phyloP scores from a whole-genome alignment of 1,140 invertebrate genomes.

The Drosophila busckii region DNA sequence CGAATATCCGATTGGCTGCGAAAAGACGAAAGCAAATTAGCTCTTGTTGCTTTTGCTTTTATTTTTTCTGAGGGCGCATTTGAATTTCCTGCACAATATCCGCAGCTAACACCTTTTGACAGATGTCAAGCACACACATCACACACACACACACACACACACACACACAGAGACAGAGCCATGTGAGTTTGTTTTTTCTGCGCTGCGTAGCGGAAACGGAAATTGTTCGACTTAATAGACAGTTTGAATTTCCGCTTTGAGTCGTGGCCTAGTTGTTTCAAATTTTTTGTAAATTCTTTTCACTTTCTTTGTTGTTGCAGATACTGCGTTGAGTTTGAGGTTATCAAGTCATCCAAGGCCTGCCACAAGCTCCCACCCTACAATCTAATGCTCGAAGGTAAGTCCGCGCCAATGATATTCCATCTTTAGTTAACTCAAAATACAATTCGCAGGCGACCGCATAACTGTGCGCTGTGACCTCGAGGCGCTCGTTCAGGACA shows the following conservation, averaged over 20 bases:
- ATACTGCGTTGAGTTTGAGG: conserved; percentile 90
- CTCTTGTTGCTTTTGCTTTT: too few relatives aligned
- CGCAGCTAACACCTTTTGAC: conserved; percentile 71
- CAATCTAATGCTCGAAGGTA: conserved; percentile 86
- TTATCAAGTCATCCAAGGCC: conserved; percentile 88
- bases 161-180: conserved; percentile 5
- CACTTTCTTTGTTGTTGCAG: conserved; percentile 80
- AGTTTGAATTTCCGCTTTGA: conserved; percentile 59
- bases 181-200: conserved; percentile 31
- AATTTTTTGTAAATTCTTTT: neutral
- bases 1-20: conserved; percentile 22
- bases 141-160: conserved; percentile 12
- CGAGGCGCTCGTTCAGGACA: conserved; percentile 84
- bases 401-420: neutral
- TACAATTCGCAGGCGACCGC: conserved; percentile 83
- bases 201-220: conserved; percentile 56
- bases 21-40: neutral
- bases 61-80: conserved; percentile 55
- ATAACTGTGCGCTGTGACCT: conserved; percentile 88
- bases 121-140: conserved; percentile 60
- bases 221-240: conserved; percentile 77
- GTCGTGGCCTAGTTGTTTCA: neutral
- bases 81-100: conserved; percentile 73
- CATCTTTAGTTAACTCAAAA: neutral
- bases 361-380: conserved; percentile 87